phyloP scores from a whole-genome alignment of 2,888 invertebrate genomes.

The Andrena haemorrhoa region DNA sequence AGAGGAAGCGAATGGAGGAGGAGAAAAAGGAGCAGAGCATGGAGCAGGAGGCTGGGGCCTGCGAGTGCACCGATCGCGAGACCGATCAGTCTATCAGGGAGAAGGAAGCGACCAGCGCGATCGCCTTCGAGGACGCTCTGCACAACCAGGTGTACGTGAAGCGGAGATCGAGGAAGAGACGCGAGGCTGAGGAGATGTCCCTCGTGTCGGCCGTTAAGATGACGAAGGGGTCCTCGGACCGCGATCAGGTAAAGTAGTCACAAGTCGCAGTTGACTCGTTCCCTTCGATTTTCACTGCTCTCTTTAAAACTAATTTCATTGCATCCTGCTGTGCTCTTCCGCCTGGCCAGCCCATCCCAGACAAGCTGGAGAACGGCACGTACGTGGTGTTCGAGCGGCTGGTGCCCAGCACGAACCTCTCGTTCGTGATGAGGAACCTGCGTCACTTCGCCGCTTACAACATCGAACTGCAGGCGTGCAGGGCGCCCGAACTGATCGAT shows the following conservation, averaged over 20 bases:
- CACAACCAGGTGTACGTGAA: constrained; percentile 91
- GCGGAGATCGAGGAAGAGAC: constrained; percentile 77
- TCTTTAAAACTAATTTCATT: background rate
- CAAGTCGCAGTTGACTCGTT: no score
- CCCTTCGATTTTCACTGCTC: background rate
- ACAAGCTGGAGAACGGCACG: constrained; percentile 59
- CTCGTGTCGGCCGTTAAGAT: constrained; percentile 18
- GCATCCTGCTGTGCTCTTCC: background rate
- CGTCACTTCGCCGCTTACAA: constrained; percentile 93
- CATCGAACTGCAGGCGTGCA: constrained; percentile 91
- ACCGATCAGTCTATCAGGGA: constrained; percentile 86
- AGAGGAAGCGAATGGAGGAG: constrained; percentile 75
- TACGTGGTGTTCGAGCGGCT: constrained; percentile 70
- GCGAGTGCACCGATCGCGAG: constrained; percentile 84
- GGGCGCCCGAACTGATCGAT: constrained; percentile 86
- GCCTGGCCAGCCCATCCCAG: background rate
- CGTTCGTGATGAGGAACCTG: constrained; percentile 87
- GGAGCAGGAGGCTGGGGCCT: constrained; percentile 73
- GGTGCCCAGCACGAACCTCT: constrained; percentile 76
- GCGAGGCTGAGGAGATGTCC: constrained; percentile 63
- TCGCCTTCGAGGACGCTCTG: constrained; percentile 92
- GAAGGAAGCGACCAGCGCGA: constrained; percentile 88
- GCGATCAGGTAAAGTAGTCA: constrained; percentile 60
- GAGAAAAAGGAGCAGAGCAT: constrained; percentile 74
- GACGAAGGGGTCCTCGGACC: constrained; percentile 21